Percentiles rank a stretch among this genome's conserved stretches.
These are phyloP conservation scores for Ichneumoninae sp. DNA, from an alignment of 2,888 invertebrate genomes.

Conservation along the genomic window DNA sequence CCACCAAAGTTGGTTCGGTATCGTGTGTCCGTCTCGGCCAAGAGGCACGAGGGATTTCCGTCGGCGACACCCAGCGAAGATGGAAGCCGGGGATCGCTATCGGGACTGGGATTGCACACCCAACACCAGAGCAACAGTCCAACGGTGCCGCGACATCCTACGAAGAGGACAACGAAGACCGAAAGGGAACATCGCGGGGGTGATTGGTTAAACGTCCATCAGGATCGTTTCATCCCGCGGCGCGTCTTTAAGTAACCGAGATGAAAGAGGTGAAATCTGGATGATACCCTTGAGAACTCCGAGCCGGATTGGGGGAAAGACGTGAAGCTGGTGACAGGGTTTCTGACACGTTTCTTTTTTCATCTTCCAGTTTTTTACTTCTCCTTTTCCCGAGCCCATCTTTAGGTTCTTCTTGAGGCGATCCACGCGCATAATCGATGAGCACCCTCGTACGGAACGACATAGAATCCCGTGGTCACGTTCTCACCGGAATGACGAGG, in stretches of 20 bases:
- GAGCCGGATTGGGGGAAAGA: neutral
- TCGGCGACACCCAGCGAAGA: slow-evolving; percentile 46
- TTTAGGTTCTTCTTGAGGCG: slow-evolving; percentile 4
- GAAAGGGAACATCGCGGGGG: neutral
- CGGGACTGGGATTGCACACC: slow-evolving; percentile 4
- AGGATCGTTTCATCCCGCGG: slow-evolving; percentile 25
- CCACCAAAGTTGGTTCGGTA: slow-evolving; percentile 65
- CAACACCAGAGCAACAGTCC: slow-evolving; percentile 26
- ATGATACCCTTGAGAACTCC: slow-evolving; percentile 13
- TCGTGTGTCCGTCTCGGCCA: slow-evolving; percentile 54
- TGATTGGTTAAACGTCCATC: slow-evolving; percentile 42
- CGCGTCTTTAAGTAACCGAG: slow-evolving; percentile 36
- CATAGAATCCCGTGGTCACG: slow-evolving; percentile 41
- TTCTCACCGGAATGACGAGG: slow-evolving; percentile 42
- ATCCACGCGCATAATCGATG: slow-evolving; percentile 34
- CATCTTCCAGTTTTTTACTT: slow-evolving; percentile 16
- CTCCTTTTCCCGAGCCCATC: neutral
- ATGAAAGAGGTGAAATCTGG: slow-evolving; percentile 16
- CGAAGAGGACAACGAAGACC: slow-evolving; percentile 4
- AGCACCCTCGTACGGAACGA: slow-evolving; percentile 37
- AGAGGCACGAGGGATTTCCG: slow-evolving; percentile 45
- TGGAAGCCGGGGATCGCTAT: slow-evolving; percentile 39
- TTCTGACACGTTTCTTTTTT: slow-evolving; percentile 19
- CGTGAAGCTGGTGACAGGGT: slow-evolving; percentile 29
- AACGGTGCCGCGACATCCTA: neutral